Evolutionary conservation across 2,113 vertebrate genomes (phyloP), one percentile per base, ranked within the genome.

Genomic region (Gobius niger): DNA sequence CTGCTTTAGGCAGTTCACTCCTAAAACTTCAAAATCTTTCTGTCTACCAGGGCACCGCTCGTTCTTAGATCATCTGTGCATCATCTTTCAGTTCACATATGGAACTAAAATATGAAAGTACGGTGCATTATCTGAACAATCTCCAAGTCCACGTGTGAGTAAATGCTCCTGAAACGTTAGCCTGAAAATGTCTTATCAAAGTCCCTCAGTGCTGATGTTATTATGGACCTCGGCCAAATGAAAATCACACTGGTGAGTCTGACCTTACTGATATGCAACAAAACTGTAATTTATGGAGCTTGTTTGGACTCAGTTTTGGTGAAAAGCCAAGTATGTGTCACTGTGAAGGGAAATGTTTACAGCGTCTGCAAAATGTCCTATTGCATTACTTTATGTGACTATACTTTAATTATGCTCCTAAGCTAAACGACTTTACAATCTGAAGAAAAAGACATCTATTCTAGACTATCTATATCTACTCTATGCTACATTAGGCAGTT

Each of bases 321-420:
- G 47, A 60, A 1, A 7, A 15, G 57, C 57, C 57, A 60, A 60
- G 57, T 44, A 60, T 60, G 14, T 60, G 57, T 60, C 57, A 16
- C 57, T 44, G 34, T 40, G 2, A 44, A 60, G 57, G 12, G 40
- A 44, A 15, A 60, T 12, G 19, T 57, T 57, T 34, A 40, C 24
- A 13, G 54, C 40, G 24, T 19, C 54, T 40, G 54, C 24, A 40
- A 14, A 57, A 57, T 57, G 54, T 57, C 24, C 5, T 34, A 34
- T 34, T 34, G 24, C 24, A 34, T 4, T 57, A 11, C 9, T 12
- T 9, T 19, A 52, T 54, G 24, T 34, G 24, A 34, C 24, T 34
- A 34, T 34, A 34, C 24, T 34, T 34, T 34, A 34, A 34, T 34
- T 34, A 34, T 34, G 24, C 24, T 34, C 24, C 2, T 34, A 34